Percentiles rank a stretch among this genome's conserved stretches.
Evolutionary conservation across 2,888 invertebrate species (phyloP).

Genomic region (Trichacis sp.): DNA sequence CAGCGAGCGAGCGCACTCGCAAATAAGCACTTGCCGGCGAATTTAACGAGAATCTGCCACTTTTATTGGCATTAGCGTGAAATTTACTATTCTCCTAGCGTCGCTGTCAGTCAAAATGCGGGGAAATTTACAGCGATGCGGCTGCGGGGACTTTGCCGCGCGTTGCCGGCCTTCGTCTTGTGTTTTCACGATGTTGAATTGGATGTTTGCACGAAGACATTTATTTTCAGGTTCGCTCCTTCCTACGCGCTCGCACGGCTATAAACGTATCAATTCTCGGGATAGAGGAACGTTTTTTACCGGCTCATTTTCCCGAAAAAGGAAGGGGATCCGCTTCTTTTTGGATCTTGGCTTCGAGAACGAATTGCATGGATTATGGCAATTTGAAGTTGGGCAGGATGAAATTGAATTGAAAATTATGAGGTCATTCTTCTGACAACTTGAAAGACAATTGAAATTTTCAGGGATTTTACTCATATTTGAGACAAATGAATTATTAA

Average conservation of each 20-base stretch:
- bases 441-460: no score
- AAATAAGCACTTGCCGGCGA: conserved; percentile 6
- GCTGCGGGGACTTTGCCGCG: neutral
- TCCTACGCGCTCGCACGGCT: conserved; percentile 25
- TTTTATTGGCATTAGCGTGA: conserved; percentile 32
- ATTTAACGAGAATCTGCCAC: conserved; percentile 30
- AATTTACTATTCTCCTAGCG: conserved; percentile 31
- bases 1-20: conserved; percentile 6
- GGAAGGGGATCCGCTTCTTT: no score
- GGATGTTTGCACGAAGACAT: conserved; percentile 40
- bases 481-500: no score
- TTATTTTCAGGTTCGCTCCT: conserved; percentile 41
- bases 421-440: no score
- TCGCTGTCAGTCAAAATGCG: conserved; percentile 32
- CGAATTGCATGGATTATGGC: no score
- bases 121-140: conserved; percentile 35
- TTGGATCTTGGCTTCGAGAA: no score
- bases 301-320: no score
- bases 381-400: no score
- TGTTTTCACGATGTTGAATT: conserved; percentile 29
- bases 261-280: neutral
- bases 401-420: no score
- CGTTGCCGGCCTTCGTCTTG: neutral
- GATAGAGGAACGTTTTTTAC: conserved; percentile 1
- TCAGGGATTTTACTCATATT: no score